These are phyloP conservation scores for Theristicus caerulescens DNA, from an alignment of 2,113 vertebrate genomes.

Conservation along the genomic window DNA sequence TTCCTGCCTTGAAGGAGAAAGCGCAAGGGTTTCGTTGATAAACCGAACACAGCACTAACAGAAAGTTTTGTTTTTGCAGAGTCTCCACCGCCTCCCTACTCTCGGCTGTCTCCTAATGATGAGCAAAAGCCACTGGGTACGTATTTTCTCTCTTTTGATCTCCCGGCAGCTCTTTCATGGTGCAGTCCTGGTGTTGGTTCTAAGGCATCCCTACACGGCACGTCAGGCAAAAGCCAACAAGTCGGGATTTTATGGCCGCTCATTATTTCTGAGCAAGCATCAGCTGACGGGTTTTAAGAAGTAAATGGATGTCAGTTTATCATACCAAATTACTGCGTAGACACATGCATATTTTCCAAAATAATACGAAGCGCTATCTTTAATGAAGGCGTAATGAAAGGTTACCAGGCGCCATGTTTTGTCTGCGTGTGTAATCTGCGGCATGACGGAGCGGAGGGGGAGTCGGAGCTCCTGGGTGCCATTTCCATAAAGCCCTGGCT, in stretches of 20 bases:
- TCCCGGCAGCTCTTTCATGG: background rate
- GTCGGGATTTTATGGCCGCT: background rate
- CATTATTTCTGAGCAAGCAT: slow-evolving; percentile 52
- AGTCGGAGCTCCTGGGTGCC: slow-evolving; percentile 7
- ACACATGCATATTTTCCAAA: slow-evolving; percentile 35
- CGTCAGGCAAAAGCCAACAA: background rate
- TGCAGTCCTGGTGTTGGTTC: background rate
- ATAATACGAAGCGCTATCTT: slow-evolving; percentile 27
- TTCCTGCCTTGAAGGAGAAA: background rate
- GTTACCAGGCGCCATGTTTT: background rate
- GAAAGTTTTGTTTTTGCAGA: slow-evolving; percentile 78
- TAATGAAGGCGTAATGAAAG: slow-evolving; percentile 53
- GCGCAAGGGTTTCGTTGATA: background rate
- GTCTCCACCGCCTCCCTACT: slow-evolving; percentile 97
- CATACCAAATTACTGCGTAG: background rate
- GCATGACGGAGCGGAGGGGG: background rate
- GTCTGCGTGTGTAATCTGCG: background rate
- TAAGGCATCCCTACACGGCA: background rate
- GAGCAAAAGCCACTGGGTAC: slow-evolving; percentile 99
- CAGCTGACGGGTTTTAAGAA: slow-evolving; percentile 26
- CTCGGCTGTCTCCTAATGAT: slow-evolving; percentile 92
- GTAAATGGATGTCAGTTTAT: background rate
- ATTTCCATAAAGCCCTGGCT: background rate
- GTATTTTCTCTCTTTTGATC: slow-evolving; percentile 55
- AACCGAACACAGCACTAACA: background rate